Evolutionary conservation across 2,888 invertebrate genomes (phyloP), one percentile per base, ranked within the genome.

Genomic region (Volucella zonaria): DNA sequence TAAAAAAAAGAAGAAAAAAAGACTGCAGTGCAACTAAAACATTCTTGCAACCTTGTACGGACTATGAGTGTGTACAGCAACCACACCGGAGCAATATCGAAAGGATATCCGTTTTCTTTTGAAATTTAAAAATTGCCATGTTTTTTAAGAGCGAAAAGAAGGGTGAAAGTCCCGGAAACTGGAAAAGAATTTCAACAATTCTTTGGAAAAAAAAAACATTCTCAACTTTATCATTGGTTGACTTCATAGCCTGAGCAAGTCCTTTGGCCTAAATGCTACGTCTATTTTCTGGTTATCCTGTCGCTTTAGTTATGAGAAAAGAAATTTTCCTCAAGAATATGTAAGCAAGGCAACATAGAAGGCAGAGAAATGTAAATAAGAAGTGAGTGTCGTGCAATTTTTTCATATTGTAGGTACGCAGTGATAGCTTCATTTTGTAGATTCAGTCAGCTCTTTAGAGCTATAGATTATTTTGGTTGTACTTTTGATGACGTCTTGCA

Each of bases 51-150:
- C 18, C 18, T 23, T 23, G 18, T 38, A 38, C 18, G 15, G 14
- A 45, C 58, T 38, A 15, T 62, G 12, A 4, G n/a, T 45, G 62
- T 51, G 45, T 6, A n/a, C 1, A 49, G 31, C 11, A 9, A 61
- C 54, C 49, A 8, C 54, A 15, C 31, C 31, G 31, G 31, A 40
- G 83, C 83, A 83, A 83, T 80, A 83, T 80, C 83, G 80, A 75
- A 71, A 76, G 80, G 80, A 80, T 79, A 80, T 80, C 83, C 80
- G 54, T 38, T 52, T 71, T 43, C 59, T 61, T 77, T 82, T 82
- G 77, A 82, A 82, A 77, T 82, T 82, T 82, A 77, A 73, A 82
- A 77, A 71, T 71, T 81, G 58, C 70, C 52, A 18, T 47, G 8
- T 11, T 12, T 9, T n/a, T 2, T 14, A 49, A 49, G 18, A 31